These are phyloP conservation scores for Coracopsis vasa DNA, from an alignment of 2,113 vertebrate species.

Conservation along the genomic window DNA sequence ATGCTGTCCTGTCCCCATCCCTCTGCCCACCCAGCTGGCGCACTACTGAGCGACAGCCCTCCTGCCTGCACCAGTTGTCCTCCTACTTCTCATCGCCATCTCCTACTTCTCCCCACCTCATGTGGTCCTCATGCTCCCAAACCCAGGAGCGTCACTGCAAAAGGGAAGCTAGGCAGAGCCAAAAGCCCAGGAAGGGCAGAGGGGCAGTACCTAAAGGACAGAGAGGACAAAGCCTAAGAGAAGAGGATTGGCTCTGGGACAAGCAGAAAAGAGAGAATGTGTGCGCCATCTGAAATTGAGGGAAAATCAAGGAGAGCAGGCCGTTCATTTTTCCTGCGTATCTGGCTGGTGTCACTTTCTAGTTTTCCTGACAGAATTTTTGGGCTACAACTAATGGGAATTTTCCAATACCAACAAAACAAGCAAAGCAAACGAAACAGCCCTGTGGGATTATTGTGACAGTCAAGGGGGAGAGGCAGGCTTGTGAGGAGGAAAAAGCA, in stretches of 20 bases:
- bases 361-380: neutral
- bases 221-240: neutral
- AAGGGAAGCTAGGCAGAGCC: neutral
- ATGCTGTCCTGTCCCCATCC: neutral
- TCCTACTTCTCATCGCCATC: neutral
- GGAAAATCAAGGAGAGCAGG: neutral
- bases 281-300: neutral
- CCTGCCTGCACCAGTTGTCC: neutral
- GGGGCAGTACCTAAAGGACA: neutral
- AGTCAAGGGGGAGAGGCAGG: neutral
- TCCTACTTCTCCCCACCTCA: neutral
- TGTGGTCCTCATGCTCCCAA: neutral
- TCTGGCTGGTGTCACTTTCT: neutral
- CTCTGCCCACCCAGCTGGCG: neutral
- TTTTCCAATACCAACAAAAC: constrained; percentile 24
- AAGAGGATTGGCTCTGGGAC: neutral
- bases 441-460: neutral
- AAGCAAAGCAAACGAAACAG: neutral
- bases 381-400: neutral
- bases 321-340: neutral
- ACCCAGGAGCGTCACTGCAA: neutral
- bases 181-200: neutral
- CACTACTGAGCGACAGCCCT: neutral
- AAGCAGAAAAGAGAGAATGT: neutral
- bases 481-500: neutral